phyloP scores from a whole-genome alignment of 2,113 vertebrate genomes.

The Myrmecophaga tridactyla region DNA sequence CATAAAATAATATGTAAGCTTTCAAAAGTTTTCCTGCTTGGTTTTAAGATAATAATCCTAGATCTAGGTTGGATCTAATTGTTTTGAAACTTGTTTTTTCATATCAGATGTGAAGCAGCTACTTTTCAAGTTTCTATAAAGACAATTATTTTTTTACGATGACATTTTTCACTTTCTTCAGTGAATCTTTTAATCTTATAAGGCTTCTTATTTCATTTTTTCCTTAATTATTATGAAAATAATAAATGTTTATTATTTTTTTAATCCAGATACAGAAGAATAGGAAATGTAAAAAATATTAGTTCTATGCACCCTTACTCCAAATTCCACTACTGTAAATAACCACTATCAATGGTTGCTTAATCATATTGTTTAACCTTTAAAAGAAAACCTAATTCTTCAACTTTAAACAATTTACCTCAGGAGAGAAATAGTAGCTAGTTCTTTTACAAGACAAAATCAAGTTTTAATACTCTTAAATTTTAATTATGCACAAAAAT shows the following conservation, averaged over 20 bases:
- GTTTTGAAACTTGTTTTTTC: conserved; percentile 34
- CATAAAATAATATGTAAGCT: background rate
- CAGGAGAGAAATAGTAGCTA: background rate
- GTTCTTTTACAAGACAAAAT: conserved; percentile 1
- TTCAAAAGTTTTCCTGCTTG: background rate
- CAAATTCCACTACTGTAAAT: background rate
- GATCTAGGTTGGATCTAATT: background rate
- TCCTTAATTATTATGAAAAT: conserved; percentile 13
- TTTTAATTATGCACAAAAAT: background rate
- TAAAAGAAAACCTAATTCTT: conserved; percentile 10
- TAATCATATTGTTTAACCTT: background rate
- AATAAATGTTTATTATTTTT: background rate
- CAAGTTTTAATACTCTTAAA: background rate
- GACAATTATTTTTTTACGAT: background rate
- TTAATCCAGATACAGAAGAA: background rate
- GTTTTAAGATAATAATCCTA: background rate
- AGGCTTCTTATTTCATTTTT: conserved; percentile 13
- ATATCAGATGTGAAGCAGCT: background rate
- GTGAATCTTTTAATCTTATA: background rate
- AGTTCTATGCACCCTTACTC: background rate
- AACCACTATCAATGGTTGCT: background rate
- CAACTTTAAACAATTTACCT: background rate
- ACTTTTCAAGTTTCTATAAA: conserved; percentile 19
- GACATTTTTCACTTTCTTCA: conserved; percentile 1
- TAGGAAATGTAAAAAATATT: background rate